phyloP scores from a whole-genome alignment of 2,888 invertebrate genomes.

The Lapara coniferarum region DNA sequence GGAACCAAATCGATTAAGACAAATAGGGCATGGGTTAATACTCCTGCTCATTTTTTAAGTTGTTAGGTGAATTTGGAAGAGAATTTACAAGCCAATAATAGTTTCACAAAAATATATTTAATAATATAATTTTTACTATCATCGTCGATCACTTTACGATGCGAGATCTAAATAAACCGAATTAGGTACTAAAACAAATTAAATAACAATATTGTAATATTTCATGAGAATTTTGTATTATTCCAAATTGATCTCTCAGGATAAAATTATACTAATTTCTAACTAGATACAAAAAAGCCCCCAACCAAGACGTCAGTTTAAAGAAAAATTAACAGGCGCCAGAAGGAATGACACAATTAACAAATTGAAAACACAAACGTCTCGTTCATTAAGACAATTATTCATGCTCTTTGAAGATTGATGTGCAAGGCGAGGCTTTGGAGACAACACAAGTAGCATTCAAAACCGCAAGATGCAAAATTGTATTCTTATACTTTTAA shows the following conservation, averaged over 20 bases:
- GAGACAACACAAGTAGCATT: not conserved
- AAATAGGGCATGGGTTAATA: not conserved
- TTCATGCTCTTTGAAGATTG: not conserved
- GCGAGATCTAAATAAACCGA: no score
- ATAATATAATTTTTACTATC: not conserved
- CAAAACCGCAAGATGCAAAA: not conserved
- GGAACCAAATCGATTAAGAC: not conserved
- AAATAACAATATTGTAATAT: no score
- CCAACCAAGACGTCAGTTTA: not conserved
- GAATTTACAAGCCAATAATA: not conserved
- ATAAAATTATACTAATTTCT: no score
- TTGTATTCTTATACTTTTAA: no score
- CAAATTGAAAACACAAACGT: constrained; percentile 14
- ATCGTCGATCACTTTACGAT: no score
- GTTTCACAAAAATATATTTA: not conserved
- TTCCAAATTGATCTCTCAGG: no score
- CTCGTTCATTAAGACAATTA: constrained; percentile 18
- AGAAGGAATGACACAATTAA: constrained; percentile 3
- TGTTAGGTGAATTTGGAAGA: not conserved
- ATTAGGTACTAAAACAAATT: no score
- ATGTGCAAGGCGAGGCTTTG: not conserved
- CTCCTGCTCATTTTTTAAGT: not conserved
- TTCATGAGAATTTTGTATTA: no score
- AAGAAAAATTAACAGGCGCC: not conserved
- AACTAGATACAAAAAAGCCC: no score